phyloP scores from a whole-genome alignment of 2,113 vertebrate genomes.

The Zosterops pallidus region DNA sequence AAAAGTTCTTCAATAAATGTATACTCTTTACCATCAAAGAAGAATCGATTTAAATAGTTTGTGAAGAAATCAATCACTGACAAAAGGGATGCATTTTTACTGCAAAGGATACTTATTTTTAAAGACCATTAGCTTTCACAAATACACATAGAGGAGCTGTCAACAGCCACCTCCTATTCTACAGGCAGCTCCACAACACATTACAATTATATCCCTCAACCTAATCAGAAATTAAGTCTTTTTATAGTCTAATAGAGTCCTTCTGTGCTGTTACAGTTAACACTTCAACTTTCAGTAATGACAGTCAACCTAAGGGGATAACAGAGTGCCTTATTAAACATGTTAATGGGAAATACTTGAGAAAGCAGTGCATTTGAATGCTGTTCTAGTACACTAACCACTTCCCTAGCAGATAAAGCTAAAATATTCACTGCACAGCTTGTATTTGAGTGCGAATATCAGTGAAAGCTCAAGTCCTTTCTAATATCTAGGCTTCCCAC shows the following conservation, averaged over 20 bases:
- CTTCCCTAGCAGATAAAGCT: background rate
- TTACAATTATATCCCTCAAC: background rate
- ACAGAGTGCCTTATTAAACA: conserved; percentile 8
- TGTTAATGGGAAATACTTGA: conserved; percentile 15
- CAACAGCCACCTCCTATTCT: background rate
- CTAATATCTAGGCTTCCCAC: background rate
- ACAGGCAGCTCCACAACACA: background rate
- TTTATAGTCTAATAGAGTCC: background rate
- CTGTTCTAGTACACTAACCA: background rate
- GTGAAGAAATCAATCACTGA: background rate
- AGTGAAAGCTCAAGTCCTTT: background rate
- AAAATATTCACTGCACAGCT: background rate
- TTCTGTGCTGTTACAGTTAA: background rate
- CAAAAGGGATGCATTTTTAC: background rate
- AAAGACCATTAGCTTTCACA: background rate
- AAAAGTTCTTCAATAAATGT: background rate
- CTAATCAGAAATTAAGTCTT: background rate
- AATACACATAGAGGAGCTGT: background rate
- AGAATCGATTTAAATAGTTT: background rate
- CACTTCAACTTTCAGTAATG: conserved; percentile 5
- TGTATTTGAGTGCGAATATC: background rate
- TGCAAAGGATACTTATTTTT: background rate
- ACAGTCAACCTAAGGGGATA: background rate
- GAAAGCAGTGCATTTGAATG: background rate
- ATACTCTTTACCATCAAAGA: background rate